Evolutionary conservation across 2,888 invertebrate species (phyloP).

Genomic region (Melanotus villosus): DNA sequence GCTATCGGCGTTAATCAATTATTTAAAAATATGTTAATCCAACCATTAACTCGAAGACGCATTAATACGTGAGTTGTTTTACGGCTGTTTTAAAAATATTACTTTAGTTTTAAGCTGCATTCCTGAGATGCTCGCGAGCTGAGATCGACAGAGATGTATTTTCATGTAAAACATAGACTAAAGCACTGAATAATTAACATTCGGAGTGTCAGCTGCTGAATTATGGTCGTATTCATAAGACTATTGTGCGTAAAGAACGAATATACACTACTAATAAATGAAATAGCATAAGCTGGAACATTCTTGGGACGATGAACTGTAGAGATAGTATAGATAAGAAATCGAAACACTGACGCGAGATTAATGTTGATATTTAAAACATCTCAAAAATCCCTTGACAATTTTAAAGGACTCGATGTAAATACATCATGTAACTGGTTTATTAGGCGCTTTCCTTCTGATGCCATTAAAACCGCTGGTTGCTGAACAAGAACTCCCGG

Average conservation of each 20-base stretch:
- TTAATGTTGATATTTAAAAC: constrained; percentile 41
- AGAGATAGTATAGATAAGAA: constrained; percentile 36
- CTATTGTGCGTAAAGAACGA: constrained; percentile 41
- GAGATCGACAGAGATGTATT: constrained; percentile 41
- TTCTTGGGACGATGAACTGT: constrained; percentile 36
- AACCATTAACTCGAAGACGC: constrained; percentile 14
- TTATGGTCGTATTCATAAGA: constrained; percentile 38
- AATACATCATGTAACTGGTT: constrained; percentile 39
- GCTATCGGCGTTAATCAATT: constrained; percentile 26
- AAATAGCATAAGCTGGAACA: constrained; percentile 29
- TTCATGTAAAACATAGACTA: constrained; percentile 43
- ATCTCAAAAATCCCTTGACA: constrained; percentile 34
- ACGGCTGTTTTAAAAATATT: constrained; percentile 15
- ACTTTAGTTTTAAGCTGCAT: constrained; percentile 23
- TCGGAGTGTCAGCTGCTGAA: constrained; percentile 38
- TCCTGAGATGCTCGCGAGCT: constrained; percentile 32
- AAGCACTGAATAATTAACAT: constrained; percentile 42
- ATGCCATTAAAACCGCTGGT: constrained; percentile 21
- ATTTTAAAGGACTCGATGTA: constrained; percentile 32
- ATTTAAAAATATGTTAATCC: constrained; percentile 33
- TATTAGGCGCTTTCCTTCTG: constrained; percentile 29
- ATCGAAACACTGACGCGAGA: constrained; percentile 32
- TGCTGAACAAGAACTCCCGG: constrained; percentile 27
- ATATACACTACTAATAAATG: constrained; percentile 28
- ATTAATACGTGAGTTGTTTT: constrained; percentile 17